Conservation (phyloP, 2,888 invertebrate species). For the Nysson spinosus region DNA sequence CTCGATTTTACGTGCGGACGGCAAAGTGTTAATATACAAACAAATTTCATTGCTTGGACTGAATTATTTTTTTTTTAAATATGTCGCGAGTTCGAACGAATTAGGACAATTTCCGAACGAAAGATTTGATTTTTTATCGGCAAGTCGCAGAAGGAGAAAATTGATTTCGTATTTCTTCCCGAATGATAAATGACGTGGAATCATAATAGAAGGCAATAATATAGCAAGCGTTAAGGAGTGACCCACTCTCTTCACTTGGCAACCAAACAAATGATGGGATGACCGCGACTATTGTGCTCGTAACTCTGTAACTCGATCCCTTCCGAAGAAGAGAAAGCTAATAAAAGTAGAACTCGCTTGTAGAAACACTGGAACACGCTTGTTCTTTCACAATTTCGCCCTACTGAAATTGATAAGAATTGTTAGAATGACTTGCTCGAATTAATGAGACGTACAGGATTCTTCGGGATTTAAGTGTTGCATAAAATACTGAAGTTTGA, state of each 20-base stretch:
- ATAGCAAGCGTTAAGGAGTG: constrained; percentile 32
- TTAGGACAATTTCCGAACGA: not conserved
- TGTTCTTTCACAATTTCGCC: constrained; percentile 23
- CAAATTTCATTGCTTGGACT: no score
- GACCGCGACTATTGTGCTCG: constrained; percentile 44
- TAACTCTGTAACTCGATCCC: constrained; percentile 52
- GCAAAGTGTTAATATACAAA: no score
- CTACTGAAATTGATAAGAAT: no score
- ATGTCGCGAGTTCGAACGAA: not conserved
- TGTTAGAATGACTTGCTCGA: no score
- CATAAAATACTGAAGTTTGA: no score
- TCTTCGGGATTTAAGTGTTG: no score
- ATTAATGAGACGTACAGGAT: no score
- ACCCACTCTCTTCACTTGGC: constrained; percentile 49
- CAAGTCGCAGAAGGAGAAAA: constrained; percentile 8
- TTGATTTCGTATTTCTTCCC: constrained; percentile 34
- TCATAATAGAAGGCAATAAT: constrained; percentile 30
- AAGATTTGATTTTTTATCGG: not conserved
- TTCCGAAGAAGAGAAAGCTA: constrained; percentile 38
- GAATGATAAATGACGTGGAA: constrained; percentile 33
- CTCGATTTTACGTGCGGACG: no score
- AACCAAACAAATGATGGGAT: constrained; percentile 52
- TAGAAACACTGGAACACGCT: constrained; percentile 11
- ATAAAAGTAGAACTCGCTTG: constrained; percentile 41
- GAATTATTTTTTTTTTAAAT: no score